A percentile compares a stretch with the other conserved stretches of the same genome.
These are phyloP conservation scores for Ancistrus triradiatus DNA, from an alignment of 2,113 vertebrate genomes.

Conservation along the genomic window DNA sequence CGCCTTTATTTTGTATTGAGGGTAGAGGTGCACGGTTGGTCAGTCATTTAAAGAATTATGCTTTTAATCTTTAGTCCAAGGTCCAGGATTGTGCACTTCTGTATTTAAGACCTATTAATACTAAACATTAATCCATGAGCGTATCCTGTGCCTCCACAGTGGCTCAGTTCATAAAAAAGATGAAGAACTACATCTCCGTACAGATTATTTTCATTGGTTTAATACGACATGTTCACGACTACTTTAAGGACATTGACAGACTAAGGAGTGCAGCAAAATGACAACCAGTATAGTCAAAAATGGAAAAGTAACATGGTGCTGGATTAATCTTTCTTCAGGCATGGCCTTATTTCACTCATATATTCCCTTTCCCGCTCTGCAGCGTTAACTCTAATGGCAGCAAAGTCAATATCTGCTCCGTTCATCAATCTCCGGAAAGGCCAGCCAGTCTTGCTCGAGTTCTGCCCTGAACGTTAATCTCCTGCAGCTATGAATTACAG, in stretches of 20 bases:
- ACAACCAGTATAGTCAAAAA: background rate
- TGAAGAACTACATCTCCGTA: too few relatives aligned
- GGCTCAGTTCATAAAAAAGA: too few relatives aligned
- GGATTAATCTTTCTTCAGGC: conserved; percentile 19
- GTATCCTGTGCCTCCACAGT: too few relatives aligned
- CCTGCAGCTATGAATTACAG: conserved; percentile 28
- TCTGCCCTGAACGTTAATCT: conserved; percentile 42
- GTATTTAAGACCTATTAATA: too few relatives aligned
- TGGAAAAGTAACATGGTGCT: background rate
- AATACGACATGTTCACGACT: too few relatives aligned
- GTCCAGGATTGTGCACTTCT: too few relatives aligned
- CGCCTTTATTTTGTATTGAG: too few relatives aligned
- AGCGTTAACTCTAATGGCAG: conserved; percentile 39
- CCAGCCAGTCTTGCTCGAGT: conserved; percentile 41
- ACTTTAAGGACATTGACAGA: background rate
- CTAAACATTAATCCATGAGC: too few relatives aligned
- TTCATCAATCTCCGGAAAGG: conserved; percentile 53
- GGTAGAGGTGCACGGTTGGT: too few relatives aligned
- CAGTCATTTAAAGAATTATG: too few relatives aligned
- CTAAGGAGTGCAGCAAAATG: background rate
- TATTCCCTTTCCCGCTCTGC: conserved; percentile 8
- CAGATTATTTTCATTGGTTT: too few relatives aligned
- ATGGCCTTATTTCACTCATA: conserved; percentile 43
- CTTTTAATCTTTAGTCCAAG: too few relatives aligned
- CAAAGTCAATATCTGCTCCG: conserved; percentile 45